phyloP scores from a whole-genome alignment of 2,113 vertebrate species.

The Caretta caretta region DNA sequence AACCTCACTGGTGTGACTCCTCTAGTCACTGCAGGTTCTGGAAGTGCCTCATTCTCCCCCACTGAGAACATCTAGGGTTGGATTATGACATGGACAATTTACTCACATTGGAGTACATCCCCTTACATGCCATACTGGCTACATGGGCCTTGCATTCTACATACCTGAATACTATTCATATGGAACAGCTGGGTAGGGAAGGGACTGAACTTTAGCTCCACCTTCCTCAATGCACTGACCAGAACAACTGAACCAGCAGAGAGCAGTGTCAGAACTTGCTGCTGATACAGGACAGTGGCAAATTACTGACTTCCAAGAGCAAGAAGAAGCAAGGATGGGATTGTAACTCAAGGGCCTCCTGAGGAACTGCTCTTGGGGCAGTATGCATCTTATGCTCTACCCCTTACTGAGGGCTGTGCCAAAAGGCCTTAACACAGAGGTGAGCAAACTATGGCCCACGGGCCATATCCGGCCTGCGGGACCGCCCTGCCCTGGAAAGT shows the following conservation, averaged over 20 bases:
- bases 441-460: no score
- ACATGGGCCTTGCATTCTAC: neutral
- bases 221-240: neutral
- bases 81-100: neutral
- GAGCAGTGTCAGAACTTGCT: neutral
- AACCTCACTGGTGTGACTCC: rapidly evolving
- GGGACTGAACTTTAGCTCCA: neutral
- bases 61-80: neutral
- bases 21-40: neutral
- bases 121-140: neutral
- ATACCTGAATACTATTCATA: neutral
- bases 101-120: neutral
- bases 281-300: neutral
- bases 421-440: neutral
- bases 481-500: no score
- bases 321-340: neutral
- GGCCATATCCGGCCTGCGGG: no score
- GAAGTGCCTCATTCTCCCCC: neutral
- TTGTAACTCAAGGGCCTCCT: neutral
- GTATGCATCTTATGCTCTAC: neutral
- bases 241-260: neutral
- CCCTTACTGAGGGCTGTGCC: neutral
- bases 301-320: neutral
- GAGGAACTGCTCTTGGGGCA: neutral
- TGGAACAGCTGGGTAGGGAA: neutral